Conservation (phyloP, 2,113 vertebrate species). For the Cololabis saira region DNA sequence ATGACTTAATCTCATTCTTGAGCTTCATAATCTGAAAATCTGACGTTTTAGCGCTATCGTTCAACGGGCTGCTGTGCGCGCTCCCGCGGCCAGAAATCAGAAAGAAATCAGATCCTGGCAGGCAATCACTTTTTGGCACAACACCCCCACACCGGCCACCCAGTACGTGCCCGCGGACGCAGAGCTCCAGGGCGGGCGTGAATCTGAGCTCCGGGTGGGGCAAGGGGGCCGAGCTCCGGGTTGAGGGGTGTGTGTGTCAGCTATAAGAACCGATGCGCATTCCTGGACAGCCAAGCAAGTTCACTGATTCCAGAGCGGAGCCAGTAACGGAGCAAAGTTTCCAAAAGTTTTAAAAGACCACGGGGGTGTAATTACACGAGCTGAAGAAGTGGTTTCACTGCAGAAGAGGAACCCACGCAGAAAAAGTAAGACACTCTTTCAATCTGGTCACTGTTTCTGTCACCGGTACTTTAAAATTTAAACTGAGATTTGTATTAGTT, state of each 20-base stretch:
- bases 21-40: too few relatives aligned
- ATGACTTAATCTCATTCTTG: too few relatives aligned
- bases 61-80: too few relatives aligned
- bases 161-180: not conserved
- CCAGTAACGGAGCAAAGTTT: conserved; percentile 7
- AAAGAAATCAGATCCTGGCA: too few relatives aligned
- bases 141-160: too few relatives aligned
- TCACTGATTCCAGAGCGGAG: conserved; percentile 7
- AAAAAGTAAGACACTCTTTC: conserved; percentile 45
- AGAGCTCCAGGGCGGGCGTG: conserved; percentile 9
- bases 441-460: not conserved
- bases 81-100: too few relatives aligned
- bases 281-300: conserved; percentile 13
- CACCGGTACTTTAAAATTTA: not conserved
- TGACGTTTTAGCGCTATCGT: too few relatives aligned
- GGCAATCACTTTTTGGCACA: too few relatives aligned
- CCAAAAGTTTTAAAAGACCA: conserved; percentile 16
- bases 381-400: conserved; percentile 16
- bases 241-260: conserved; percentile 31
- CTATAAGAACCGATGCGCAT: conserved; percentile 26
- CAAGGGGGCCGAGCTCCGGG: not conserved
- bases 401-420: conserved; percentile 13
- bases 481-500: not conserved
- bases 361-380: not conserved
- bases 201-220: conserved; percentile 12